Evolutionary conservation across 2,113 vertebrate genomes (phyloP).

Genomic region (Anguilla rostrata): DNA sequence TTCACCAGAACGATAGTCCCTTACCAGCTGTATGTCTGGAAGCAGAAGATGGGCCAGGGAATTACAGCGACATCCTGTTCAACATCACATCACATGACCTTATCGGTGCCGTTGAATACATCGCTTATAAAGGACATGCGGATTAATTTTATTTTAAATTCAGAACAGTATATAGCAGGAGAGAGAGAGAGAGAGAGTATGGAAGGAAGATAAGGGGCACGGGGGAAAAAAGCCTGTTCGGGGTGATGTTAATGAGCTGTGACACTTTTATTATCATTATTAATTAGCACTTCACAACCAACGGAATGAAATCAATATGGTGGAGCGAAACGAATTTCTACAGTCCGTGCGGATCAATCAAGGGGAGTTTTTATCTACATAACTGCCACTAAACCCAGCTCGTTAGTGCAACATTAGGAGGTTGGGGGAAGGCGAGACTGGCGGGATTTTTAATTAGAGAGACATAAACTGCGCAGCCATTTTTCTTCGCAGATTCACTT

Average conservation of each 20-base stretch:
- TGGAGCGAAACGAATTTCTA: constrained; percentile 97
- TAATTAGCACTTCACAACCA: constrained; percentile 96
- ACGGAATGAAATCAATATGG: constrained; percentile 96
- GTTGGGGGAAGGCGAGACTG: constrained; percentile 79
- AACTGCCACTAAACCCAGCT: constrained; percentile 93
- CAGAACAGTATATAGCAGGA: background rate
- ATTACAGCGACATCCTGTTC: too few relatives aligned
- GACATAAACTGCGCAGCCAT: constrained; percentile 82
- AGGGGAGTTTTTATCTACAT: constrained; percentile 94
- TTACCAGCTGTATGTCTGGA: too few relatives aligned
- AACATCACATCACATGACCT: background rate
- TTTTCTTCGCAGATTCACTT: constrained; percentile 84
- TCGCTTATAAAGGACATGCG: background rate
- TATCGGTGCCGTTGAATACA: background rate
- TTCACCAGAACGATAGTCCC: too few relatives aligned
- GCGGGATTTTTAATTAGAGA: constrained; percentile 90
- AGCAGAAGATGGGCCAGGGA: too few relatives aligned
- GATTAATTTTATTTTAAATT: constrained; percentile 5
- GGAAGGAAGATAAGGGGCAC: constrained; percentile 11
- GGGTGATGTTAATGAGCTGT: constrained; percentile 91
- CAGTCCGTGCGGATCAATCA: constrained; percentile 97
- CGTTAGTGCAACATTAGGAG: constrained; percentile 92
- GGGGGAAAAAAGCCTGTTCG: constrained; percentile 43
- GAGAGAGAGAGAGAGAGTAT: background rate
- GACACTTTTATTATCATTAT: constrained; percentile 99